A percentile compares a stretch with the other conserved stretches of the same genome.
Conservation (phyloP, 2,113 vertebrate species). For the Scatophagus argus region DNA sequence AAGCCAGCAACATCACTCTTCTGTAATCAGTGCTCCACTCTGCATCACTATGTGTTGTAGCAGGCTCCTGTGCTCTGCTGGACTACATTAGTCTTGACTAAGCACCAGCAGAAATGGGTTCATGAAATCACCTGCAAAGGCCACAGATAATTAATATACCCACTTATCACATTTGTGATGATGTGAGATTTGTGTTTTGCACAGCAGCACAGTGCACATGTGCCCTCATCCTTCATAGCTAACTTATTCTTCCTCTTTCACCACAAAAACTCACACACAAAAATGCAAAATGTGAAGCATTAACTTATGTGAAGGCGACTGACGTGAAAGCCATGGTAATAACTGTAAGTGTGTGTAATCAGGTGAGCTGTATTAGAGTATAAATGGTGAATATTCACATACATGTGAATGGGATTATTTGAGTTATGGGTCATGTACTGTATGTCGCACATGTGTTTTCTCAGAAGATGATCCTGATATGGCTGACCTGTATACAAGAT, state of each 20-base stretch:
- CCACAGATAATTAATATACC: slow-evolving; percentile 39
- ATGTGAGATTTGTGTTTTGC: slow-evolving; percentile 15
- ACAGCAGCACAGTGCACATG: slow-evolving; percentile 7
- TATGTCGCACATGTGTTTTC: slow-evolving; percentile 13
- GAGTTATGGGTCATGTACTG: slow-evolving; percentile 14
- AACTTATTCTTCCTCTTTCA: not conserved
- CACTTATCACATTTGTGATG: slow-evolving; percentile 41
- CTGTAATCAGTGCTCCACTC: not conserved
- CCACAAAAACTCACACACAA: not conserved
- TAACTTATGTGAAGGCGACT: slow-evolving; percentile 8
- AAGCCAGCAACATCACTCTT: not conserved
- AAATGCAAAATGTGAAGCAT: slow-evolving; percentile 9
- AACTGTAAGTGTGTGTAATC: slow-evolving; percentile 28
- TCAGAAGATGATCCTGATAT: slow-evolving; percentile 52
- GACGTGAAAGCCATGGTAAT: slow-evolving; percentile 30
- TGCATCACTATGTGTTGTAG: not conserved
- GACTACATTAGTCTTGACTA: slow-evolving; percentile 2
- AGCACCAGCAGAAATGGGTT: slow-evolving; percentile 24
- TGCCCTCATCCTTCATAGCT: not conserved
- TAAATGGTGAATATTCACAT: not conserved
- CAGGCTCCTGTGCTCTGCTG: slow-evolving; percentile 8
- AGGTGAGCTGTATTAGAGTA: not conserved
- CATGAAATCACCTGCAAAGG: slow-evolving; percentile 41
- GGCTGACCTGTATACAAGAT: slow-evolving; percentile 69
- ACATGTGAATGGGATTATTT: not conserved